Base-by-base conservation (phyloP, 1,140 invertebrate species). In the Aphaenogaster rudis region DNA sequence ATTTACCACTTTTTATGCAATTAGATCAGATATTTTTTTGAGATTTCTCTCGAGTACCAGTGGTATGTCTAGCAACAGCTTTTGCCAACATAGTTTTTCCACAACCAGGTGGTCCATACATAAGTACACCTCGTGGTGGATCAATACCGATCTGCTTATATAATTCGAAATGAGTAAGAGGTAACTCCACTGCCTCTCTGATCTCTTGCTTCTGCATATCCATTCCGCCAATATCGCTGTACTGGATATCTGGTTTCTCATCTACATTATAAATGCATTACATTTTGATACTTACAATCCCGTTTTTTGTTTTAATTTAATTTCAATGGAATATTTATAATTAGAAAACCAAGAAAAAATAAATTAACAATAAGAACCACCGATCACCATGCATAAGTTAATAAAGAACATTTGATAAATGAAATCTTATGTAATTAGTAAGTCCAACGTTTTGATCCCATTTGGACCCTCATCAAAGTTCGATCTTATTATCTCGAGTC, bases 171-270 rank as follows among this genome's bases (percentile, higher is more conserved):
- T 99, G 99, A 66, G 99, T 99, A 1, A 99, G 95, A 4, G 99
- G 99, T 80, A 99, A 95, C 94, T 99, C 99, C 0, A 99, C 99
- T 67, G 99, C 99, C 96, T 99, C 99, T 72, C 99, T 96, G 86
- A 99, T 99, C 96, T 99, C 99, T 95, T 99, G 99, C 92, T 99
- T 99, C 95, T 99, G 99, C 96, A 99, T 99, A 94, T 99, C 99
- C 97, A 99, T 98, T 61, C 99, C 99, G 95, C 99, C 99, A 95
- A 99, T 99, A 93, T 99, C 99, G 36, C 98, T 97, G 94, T 99
- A 99, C 67, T 97, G 97, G 17, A 99, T 98, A 96, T 99, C 99
- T 3, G 99, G 99, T 93, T 99, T 99, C 95, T 99, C 99, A 97
- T 99, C 99, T 97, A 94, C 21, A 91, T 80, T 36, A 52, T 36